Base-by-base conservation (phyloP, 2,797 vertebrate genomes). In the Lates japonicus region DNA sequence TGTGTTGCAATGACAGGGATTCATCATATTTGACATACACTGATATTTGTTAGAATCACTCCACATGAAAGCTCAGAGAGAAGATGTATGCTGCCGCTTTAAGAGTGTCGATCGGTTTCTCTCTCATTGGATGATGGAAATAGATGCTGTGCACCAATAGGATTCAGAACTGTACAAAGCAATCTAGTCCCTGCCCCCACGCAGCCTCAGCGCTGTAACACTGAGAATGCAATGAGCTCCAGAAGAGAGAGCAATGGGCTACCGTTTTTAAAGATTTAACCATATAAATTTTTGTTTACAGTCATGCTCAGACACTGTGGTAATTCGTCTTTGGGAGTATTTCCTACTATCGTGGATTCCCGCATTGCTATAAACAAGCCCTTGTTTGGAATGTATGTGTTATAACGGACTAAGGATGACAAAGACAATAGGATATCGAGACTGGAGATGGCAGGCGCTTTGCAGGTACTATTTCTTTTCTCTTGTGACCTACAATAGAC, bases 151-250 rank as follows among this genome's bases (percentile, higher is more conserved):
- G 77, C 80, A 76, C 95, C 94, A 95, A 95, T 95, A 76, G 77
- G 54, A 78, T 57, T 68, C 42, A 48, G 52, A 58, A 85, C 78
- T 92, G 91, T 90, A 94, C 90, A 95, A 94, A 94, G 94, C 91
- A 93, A 95, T 88, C 91, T 85, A 89, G 69, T 90, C 93, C 84
- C 78, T 83, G 20, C 84, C 89, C 78, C 87, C 82, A 57, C 44
- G 55, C 83, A 88, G 89, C 79, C 58, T 73, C 87, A 84, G 80
- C 69, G 78, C 74, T 65, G 17, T 7, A 33, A 33, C 42, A 33
- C 25, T 33, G 48, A 29, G 7, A 44, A 44, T 67, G 60, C 80
- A 77, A 63, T 57, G 65, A 82, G 68, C 44, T 39, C 17, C 61
- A 42, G 29, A 57, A 64, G 76, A 79, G 84, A 31, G 41, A 49